Conservation (phyloP, 2,888 invertebrate species). For the Brachyopa scutellaris region DNA sequence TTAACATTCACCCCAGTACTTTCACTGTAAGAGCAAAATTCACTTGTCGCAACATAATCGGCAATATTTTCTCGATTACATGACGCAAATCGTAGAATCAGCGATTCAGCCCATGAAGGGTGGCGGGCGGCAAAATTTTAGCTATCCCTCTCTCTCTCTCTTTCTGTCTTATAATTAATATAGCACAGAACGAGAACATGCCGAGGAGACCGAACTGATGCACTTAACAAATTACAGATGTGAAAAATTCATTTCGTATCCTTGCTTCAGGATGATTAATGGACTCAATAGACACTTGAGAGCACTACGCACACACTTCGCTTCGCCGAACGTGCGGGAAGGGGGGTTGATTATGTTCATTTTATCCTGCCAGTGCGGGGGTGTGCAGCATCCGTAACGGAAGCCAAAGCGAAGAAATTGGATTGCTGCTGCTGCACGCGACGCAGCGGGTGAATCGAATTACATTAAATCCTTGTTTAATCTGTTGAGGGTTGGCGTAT, state of each 20-base stretch:
- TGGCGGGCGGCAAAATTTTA: conserved; percentile 4
- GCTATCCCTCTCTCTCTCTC: neutral
- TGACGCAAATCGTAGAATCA: conserved; percentile 67
- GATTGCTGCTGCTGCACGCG: conserved; percentile 58
- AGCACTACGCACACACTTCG: conserved; percentile 43
- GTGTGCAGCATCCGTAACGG: conserved; percentile 78
- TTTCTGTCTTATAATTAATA: conserved; percentile 9
- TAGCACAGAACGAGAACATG: conserved; percentile 21
- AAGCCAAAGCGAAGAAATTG: conserved; percentile 73
- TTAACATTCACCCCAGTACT: conserved; percentile 43
- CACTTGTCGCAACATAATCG: conserved; percentile 80
- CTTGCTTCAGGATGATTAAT: conserved; percentile 79
- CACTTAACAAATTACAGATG: conserved; percentile 82
- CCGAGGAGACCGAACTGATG: conserved; percentile 74
- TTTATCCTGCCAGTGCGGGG: conserved; percentile 62
- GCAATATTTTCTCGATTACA: conserved; percentile 79
- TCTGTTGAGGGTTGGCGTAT: conserved; percentile 51
- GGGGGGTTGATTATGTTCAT: conserved; percentile 43
- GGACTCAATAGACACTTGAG: conserved; percentile 78
- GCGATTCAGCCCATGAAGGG: conserved; percentile 38
- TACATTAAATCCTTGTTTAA: conserved; percentile 70
- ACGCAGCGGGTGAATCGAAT: conserved; percentile 71
- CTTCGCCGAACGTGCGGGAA: conserved; percentile 11
- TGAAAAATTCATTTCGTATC: conserved; percentile 80
- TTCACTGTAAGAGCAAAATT: conserved; percentile 74